phyloP scores from a whole-genome alignment of 1,140 invertebrate species.

The Conus ventricosus region DNA sequence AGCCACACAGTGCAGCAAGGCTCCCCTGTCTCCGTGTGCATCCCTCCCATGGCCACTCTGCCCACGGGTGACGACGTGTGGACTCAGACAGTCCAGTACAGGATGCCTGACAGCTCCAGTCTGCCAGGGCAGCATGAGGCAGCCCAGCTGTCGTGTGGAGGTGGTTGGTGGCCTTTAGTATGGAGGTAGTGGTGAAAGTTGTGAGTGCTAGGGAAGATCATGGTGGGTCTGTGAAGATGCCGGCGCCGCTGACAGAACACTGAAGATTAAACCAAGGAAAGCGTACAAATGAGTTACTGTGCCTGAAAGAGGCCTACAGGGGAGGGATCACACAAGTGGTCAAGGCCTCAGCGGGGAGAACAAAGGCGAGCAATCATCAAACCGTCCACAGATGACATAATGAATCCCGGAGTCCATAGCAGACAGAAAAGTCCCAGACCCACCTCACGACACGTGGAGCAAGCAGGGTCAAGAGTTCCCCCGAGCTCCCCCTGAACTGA shows the following conservation, averaged over 20 bases:
- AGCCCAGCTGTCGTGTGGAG: not conserved
- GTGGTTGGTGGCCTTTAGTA: not conserved
- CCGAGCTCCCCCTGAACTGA: not conserved
- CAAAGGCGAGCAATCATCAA: not conserved
- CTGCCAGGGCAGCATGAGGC: not conserved
- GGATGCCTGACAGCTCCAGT: not conserved
- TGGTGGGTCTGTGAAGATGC: not conserved
- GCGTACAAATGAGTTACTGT: not conserved
- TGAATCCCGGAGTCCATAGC: not conserved
- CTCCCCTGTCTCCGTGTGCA: constrained; percentile 87
- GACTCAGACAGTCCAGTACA: constrained; percentile 12
- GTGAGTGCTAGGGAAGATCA: not conserved
- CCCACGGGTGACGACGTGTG: constrained; percentile 10
- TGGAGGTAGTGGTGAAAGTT: not conserved
- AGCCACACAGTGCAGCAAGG: constrained; percentile 83
- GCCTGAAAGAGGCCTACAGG: not conserved
- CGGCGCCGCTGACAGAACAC: not conserved
- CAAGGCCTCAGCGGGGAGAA: not conserved
- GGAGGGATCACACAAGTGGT: not conserved
- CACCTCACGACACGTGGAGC: not conserved
- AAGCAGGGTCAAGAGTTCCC: not conserved
- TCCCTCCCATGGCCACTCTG: constrained; percentile 77
- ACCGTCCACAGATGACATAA: not conserved
- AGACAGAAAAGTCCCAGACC: not conserved
- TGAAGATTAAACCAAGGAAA: not conserved